Conservation (phyloP, 2,797 vertebrate genomes). For the Cebuella pygmaea region DNA sequence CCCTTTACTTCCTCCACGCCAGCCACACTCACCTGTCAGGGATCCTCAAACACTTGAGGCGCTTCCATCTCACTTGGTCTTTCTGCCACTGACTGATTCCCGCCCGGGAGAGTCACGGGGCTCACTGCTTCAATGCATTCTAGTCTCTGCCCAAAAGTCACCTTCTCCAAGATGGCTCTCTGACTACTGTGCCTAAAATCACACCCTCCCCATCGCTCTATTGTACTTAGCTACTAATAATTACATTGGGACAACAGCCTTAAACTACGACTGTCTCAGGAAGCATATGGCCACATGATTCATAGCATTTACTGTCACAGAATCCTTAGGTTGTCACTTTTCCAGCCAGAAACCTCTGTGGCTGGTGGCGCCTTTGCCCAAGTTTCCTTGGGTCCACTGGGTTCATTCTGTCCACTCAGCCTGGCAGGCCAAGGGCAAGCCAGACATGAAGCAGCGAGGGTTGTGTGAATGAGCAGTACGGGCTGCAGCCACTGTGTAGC, state of each 20-base stretch:
- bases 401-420: not conserved
- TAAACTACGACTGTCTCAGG: not conserved
- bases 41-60: not conserved
- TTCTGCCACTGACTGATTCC: too few relatives aligned
- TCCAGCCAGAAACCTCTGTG: not conserved
- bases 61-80: not conserved
- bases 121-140: not conserved
- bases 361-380: not conserved
- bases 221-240: accelerated
- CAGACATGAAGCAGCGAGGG: not conserved
- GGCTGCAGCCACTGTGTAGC: not conserved
- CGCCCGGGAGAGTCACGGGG: too few relatives aligned
- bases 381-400: not conserved
- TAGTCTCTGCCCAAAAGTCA: not conserved
- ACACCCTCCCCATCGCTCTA: not conserved
- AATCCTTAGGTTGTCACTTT: not conserved
- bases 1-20: not conserved
- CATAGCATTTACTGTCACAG: not conserved
- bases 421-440: not conserved
- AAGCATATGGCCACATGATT: not conserved
- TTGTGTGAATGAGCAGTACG: not conserved
- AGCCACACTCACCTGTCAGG: not conserved
- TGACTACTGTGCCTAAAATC: not conserved
- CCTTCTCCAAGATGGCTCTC: not conserved
- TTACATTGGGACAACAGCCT: not conserved